Base-by-base conservation (phyloP, 2,888 invertebrate genomes). In the Campoplex nolae region DNA sequence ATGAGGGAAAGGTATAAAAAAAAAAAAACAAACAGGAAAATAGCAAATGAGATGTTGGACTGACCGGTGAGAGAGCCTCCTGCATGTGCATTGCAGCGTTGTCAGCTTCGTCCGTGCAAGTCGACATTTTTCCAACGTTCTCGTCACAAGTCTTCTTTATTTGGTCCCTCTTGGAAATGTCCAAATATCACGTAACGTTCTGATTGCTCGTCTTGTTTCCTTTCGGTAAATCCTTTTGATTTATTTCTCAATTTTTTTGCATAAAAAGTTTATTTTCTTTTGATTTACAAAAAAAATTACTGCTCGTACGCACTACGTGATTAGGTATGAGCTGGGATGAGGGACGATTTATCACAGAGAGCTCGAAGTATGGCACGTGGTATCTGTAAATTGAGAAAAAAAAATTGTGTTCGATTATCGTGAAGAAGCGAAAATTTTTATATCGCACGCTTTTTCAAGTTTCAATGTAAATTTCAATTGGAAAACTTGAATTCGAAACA, bases 51-150 rank as follows among this genome's bases (percentile, higher is more conserved):
- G 32, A 51, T 62, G 62, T 58, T 45, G 35, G 86, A 93, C 94
- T 92, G 88, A 94, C 94, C 94, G 94, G 94, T 87, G 94, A 94
- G 87, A 94, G 91, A 85, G 93, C 90, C 90, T 94, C 93, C 93
- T 94, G 94, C 93, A 94, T 94, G 89, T 94, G 94, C 91, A 94
- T 91, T 81, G 90, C 89, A 78, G 90, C 88, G 90, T 92, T 93
- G 90, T 94, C 94, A 84, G 92, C 91, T 86, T 94, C 94, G 91
- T 94, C 94, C 87, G 94, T 91, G 90, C 94, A 94, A 90, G 93
- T 93, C 91, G 94, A 94, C 94, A 94, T 94, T 92, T 90, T 93
- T 90, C 90, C 84, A 83, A 87, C 88, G 76, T 88, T 89, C 88
- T 71, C 88, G 87, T 88, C 83, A 67, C 85, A 82, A 79, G 76